A percentile compares a stretch with the other conserved stretches of the same genome.
Conservation (phyloP, 1,140 invertebrate species). For the Drosophila elegans region DNA sequence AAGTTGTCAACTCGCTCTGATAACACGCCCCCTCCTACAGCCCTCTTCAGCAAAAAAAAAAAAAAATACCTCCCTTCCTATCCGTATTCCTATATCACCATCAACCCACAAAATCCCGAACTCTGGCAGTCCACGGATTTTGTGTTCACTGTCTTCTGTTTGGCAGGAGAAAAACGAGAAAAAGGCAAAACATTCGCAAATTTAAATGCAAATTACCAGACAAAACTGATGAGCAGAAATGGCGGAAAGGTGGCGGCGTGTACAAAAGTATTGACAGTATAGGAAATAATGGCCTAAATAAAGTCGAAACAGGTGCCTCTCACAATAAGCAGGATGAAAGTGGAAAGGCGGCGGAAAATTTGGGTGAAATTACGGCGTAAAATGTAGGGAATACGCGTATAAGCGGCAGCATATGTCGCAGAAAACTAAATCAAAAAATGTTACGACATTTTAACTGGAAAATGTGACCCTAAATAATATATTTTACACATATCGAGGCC, state of each 20-base stretch:
- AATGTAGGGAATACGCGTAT: conserved; percentile 24
- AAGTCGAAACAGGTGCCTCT: conserved; percentile 23
- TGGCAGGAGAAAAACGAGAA: conserved; percentile 60
- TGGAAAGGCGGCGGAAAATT: conserved; percentile 13
- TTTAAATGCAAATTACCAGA: conserved; percentile 80
- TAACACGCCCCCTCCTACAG: conserved; percentile 47
- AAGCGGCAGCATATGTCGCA: conserved; percentile 63
- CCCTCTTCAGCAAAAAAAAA: background rate
- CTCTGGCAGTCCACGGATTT: conserved; percentile 28
- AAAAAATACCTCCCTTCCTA: background rate
- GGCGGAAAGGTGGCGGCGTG: background rate
- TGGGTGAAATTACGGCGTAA: conserved; percentile 8
- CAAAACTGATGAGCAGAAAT: conserved; percentile 48
- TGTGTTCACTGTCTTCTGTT: conserved; percentile 55
- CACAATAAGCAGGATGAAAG: conserved; percentile 4
- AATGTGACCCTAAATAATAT: conserved; percentile 26
- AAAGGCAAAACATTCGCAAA: conserved; percentile 82
- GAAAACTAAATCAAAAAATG: conserved; percentile 42
- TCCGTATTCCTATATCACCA: background rate
- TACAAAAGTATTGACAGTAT: conserved; percentile 65
- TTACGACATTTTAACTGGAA: background rate
- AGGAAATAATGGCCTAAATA: conserved; percentile 70
- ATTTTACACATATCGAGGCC: background rate
- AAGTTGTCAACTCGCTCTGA: conserved; percentile 77
- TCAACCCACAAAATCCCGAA: background rate